These are phyloP conservation scores for Drosophila albomicans DNA, from an alignment of 1,140 invertebrate genomes.

Conservation along the genomic window DNA sequence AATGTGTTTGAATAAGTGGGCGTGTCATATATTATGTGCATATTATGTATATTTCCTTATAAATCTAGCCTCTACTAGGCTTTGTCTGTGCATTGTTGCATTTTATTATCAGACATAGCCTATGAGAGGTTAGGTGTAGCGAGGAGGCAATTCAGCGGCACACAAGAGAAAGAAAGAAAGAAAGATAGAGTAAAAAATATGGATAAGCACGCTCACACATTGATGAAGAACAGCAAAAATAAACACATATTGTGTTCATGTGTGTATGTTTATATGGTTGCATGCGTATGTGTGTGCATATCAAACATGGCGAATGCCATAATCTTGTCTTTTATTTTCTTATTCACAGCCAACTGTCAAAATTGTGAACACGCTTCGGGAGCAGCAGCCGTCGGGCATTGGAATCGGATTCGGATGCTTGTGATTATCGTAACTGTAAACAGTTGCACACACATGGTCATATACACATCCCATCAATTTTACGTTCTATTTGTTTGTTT, in stretches of 20 bases:
- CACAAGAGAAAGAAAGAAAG: not conserved
- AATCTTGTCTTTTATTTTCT: constrained; percentile 41
- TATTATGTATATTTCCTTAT: constrained; percentile 53
- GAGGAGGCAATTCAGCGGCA: constrained; percentile 63
- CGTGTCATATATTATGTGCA: constrained; percentile 1
- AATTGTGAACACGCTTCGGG: constrained; percentile 15
- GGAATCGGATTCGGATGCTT: constrained; percentile 1
- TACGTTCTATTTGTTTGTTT: constrained; percentile 31
- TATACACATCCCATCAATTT: not conserved
- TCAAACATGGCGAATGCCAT: constrained; percentile 39
- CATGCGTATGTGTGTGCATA: constrained; percentile 8
- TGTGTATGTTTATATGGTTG: not conserved
- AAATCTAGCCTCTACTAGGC: constrained; percentile 86
- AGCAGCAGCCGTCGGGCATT: not conserved
- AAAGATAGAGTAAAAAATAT: constrained; percentile 23
- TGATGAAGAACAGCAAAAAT: constrained; percentile 30
- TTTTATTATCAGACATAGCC: constrained; percentile 84
- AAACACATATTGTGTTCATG: not conserved
- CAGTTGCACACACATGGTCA: constrained; percentile 13
- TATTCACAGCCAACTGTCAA: constrained; percentile 33
- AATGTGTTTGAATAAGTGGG: not conserved
- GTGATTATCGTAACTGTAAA: constrained; percentile 31
- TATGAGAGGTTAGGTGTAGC: constrained; percentile 85
- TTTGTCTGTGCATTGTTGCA: constrained; percentile 82
- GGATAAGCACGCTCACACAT: constrained; percentile 38